phyloP scores from a whole-genome alignment of 2,113 vertebrate genomes.

The Hypomesus transpacificus region DNA sequence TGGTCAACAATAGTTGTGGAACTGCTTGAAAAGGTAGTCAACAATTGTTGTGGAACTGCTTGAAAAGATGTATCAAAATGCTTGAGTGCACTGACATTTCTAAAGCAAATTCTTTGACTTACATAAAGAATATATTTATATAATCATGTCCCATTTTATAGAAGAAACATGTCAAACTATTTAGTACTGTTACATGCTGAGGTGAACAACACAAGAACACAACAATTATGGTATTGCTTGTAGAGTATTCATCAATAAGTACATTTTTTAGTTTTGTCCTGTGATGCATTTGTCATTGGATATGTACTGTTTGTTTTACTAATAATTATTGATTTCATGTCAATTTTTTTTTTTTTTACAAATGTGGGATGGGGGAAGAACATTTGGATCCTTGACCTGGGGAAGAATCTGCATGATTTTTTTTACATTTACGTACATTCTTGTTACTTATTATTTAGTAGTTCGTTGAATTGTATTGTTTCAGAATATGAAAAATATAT shows the following conservation, averaged over 20 bases:
- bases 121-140: constrained; percentile 43
- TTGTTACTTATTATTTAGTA: neutral
- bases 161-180: constrained; percentile 7
- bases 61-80: neutral
- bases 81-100: neutral
- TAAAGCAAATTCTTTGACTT: constrained; percentile 17
- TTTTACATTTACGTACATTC: neutral
- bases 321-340: too few species aligned
- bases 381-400: too few species aligned
- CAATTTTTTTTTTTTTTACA: too few species aligned
- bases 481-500: neutral
- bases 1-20: neutral
- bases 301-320: too few species aligned
- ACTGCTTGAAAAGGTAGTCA: neutral
- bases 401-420: neutral
- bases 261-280: neutral
- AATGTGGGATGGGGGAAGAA: too few species aligned
- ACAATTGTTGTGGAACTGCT: neutral
- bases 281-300: neutral
- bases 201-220: neutral
- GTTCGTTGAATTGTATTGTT: neutral
- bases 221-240: constrained; percentile 1
- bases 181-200: constrained; percentile 17
- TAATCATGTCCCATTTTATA: constrained; percentile 18
- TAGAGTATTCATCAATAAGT: constrained; percentile 10